Conservation (phyloP, 2,113 vertebrate species). For the Potamarius usumacintae region DNA sequence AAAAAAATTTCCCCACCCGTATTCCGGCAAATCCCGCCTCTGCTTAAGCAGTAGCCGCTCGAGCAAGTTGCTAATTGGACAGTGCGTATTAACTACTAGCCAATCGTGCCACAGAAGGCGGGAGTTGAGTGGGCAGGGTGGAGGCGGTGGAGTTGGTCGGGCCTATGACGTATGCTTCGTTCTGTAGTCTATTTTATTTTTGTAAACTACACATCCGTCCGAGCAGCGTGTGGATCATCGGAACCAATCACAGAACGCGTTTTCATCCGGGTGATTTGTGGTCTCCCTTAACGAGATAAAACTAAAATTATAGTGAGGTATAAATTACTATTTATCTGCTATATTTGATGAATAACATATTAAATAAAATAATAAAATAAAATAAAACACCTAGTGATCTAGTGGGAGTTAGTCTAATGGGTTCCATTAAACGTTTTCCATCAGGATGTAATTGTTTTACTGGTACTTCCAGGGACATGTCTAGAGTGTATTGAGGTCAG, state of each 20-base stretch:
- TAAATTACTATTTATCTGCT: not conserved
- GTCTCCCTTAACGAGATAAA: not conserved
- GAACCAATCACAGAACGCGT: not conserved
- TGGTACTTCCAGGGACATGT: not conserved
- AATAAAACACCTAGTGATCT: not conserved
- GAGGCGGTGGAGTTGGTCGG: not conserved
- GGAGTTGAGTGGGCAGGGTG: not conserved
- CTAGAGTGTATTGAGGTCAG: too few relatives aligned
- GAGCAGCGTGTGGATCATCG: not conserved
- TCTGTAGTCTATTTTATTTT: not conserved
- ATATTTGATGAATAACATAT: not conserved
- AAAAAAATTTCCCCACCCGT: not conserved
- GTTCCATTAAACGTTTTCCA: not conserved
- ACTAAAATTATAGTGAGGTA: not conserved
- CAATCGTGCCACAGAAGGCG: not conserved
- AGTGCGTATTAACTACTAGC: not conserved
- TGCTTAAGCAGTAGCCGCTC: not conserved
- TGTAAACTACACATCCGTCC: not conserved
- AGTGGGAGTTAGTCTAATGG: not conserved
- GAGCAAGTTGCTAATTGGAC: not conserved
- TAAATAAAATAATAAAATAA: not conserved
- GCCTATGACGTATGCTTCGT: not conserved
- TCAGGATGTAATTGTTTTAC: not conserved
- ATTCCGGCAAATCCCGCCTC: slow-evolving; percentile 21
- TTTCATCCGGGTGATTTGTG: not conserved